Base-by-base conservation (phyloP, 2,113 vertebrate genomes). In the Colinus virginianus region DNA sequence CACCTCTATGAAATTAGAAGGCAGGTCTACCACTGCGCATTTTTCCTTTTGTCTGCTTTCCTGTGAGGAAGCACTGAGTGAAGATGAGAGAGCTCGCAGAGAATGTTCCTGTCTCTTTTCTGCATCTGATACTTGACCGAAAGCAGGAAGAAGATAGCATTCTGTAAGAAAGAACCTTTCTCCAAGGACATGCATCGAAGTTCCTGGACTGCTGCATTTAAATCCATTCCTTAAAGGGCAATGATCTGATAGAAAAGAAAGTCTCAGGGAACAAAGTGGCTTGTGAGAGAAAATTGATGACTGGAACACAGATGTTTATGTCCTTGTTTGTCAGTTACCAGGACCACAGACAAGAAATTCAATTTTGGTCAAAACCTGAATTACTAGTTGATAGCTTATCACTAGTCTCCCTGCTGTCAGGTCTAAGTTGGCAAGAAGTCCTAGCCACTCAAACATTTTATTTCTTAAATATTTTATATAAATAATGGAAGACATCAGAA, bases 211-310 rank as follows among this genome's bases (percentile, higher is more conserved):
- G 49, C 30, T 1, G 1, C 20, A 20, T 78, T 93, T 78, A 90
- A 92, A 90, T 78, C 43, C 43, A 32, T 80, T 76, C 84, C 76
- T 91, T 80, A 34, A 63, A 93, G 90, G 81, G 61, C n/a, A 61
- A 51, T 22, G 38, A 67, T 55, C 43, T 67, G 49, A 70, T 30
- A 51, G 42, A 92, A 80, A 68, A 11, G 16, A 45, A 40, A 70
- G 9, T 74, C 90, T 78, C 55, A 4, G 1, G 36, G 36, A 78
- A 48, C 3, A 53, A 28, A 11, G 2, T 45, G 63, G 45, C 25
- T 87, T 30, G 43, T 49, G 46, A 85, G 59, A 84, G 46, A 13
- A 77, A 88, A 83, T 87, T 71, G 91, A 63, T 87, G 34, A 68
- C 69, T 64, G 56, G n/a, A 64, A 87, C 36, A 49, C 28, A 19